These are phyloP conservation scores for Apis laboriosa DNA, from an alignment of 1,140 invertebrate genomes.

Conservation along the genomic window DNA sequence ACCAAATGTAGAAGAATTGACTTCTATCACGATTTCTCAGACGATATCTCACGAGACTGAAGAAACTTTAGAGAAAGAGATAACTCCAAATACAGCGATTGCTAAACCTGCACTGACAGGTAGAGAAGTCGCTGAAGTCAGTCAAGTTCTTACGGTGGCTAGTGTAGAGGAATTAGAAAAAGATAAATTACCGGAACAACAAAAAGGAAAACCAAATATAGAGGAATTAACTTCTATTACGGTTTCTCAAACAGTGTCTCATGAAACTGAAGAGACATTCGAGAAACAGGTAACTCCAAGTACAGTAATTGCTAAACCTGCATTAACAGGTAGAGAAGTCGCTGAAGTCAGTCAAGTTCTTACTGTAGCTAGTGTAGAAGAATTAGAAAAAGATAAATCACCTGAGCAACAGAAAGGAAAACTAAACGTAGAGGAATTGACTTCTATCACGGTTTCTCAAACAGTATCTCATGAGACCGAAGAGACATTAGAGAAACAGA, in stretches of 20 bases:
- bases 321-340: constrained; percentile 71
- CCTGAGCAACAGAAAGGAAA: constrained; percentile 65
- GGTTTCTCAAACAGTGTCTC: constrained; percentile 64
- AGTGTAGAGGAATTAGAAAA: constrained; percentile 60
- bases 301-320: constrained; percentile 55
- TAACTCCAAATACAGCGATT: constrained; percentile 49
- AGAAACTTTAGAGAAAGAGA: constrained; percentile 39
- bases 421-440: constrained; percentile 57
- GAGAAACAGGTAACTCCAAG: constrained; percentile 54
- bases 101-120: constrained; percentile 61
- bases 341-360: constrained; percentile 72
- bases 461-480: constrained; percentile 57
- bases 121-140: constrained; percentile 68
- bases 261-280: constrained; percentile 67
- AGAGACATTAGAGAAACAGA: constrained; percentile 40
- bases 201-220: constrained; percentile 57
- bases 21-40: constrained; percentile 63
- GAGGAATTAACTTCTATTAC: constrained; percentile 69
- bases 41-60: constrained; percentile 57
- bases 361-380: constrained; percentile 56
- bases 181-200: constrained; percentile 45
- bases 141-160: constrained; percentile 65
- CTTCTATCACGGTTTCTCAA: constrained; percentile 63
- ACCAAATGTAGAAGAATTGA: constrained; percentile 57
- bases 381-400: constrained; percentile 1